Evolutionary conservation across 2,797 vertebrate species (phyloP), one percentile per base, ranked within the genome.

Genomic region (Lutjanus campechanus): DNA sequence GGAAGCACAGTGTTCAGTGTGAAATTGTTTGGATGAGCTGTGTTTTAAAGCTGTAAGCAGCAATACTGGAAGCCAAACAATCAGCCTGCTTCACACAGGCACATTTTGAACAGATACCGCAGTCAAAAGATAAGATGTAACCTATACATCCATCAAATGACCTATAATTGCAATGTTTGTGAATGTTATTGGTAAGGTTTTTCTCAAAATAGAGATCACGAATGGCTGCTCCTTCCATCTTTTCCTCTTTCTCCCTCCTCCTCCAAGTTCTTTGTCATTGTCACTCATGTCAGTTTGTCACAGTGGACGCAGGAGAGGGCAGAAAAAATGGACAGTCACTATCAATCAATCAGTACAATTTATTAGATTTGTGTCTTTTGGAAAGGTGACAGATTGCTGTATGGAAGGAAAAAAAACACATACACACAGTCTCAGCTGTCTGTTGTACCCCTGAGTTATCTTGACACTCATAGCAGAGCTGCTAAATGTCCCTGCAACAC

Each of bases 291-390:
- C 78, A 84, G 61, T 73, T 54, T 85, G 76, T 84, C 83, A 84
- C 76, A 77, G 70, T 53, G 66, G 70, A 88, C 7, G 10, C 25
- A 50, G 55, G 55, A 82, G 54, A 76, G 72, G 54, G 64, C 71
- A 81, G 76, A 67, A 76, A 76, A 83, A 88, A 88, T 58, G 60
- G 79, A 85, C 83, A 85, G 83, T 85, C 80, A 71, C 86, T 73
- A 84, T 87, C 75, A 76, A 88, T 90, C 89, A 89, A 63, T 88
- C 84, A 69, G 59, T 67, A 56, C 8, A 25, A 86, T 89, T 90
- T 89, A 90, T 91, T 84, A 50, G 82, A 82, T 89, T 87, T 83
- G 54, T 36, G 73, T 49, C 74, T 78, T 85, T 85, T 77, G 71
- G 70, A 72, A 85, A 79, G 60, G 72, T 87, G 84, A 85, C 87